phyloP scores from a whole-genome alignment of 2,113 vertebrate genomes.

The Arizona elegans region DNA sequence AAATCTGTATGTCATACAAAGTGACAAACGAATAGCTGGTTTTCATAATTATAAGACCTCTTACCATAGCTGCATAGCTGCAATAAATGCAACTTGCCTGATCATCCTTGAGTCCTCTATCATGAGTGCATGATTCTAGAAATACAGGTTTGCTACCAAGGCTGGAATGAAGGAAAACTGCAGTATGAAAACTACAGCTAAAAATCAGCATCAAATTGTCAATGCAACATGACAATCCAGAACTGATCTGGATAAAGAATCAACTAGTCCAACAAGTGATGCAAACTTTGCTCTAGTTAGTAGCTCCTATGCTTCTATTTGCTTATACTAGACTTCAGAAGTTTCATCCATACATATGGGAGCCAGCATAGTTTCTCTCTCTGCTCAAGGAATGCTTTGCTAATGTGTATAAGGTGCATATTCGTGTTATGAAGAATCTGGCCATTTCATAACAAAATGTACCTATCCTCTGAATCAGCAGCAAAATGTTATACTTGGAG shows the following conservation, averaged over 20 bases:
- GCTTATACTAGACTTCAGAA: neutral
- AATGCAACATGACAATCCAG: neutral
- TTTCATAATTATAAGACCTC: neutral
- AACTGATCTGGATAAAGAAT: neutral
- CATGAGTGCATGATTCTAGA: neutral
- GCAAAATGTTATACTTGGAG: neutral
- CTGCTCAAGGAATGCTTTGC: neutral
- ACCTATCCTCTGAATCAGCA: neutral
- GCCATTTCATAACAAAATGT: neutral
- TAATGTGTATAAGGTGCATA: neutral
- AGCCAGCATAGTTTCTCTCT: neutral
- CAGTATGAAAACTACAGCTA: neutral
- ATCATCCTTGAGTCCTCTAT: neutral
- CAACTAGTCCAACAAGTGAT: neutral
- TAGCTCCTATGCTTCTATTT: neutral
- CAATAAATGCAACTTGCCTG: neutral
- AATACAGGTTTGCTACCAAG: neutral
- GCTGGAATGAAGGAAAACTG: neutral
- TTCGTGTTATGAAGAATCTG: neutral
- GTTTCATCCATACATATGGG: neutral
- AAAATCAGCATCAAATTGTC: neutral
- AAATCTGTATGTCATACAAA: neutral
- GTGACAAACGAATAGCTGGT: neutral
- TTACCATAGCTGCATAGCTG: neutral
- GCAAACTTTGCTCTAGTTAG: neutral